These are phyloP conservation scores for Myrmecobius fasciatus DNA, from an alignment of 2,113 vertebrate genomes.

Conservation along the genomic window DNA sequence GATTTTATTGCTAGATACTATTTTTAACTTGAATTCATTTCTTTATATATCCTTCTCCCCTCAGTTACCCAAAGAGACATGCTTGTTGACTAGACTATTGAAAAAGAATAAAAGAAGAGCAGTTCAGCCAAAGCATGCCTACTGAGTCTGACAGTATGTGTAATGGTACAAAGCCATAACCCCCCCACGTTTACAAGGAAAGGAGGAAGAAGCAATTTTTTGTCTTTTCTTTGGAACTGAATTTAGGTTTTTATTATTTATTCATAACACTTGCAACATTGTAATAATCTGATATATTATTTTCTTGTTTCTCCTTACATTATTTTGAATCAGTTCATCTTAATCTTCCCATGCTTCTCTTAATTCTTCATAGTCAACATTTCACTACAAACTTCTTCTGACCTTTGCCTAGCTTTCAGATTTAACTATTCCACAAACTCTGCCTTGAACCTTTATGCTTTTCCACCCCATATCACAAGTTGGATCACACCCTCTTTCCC, in stretches of 20 bases:
- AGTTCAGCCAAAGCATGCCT: not conserved
- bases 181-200: not conserved
- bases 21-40: not conserved
- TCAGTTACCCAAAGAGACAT: not conserved
- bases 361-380: not conserved
- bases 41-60: not conserved
- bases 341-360: not conserved
- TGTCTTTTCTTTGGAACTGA: not conserved
- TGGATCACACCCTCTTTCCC: not conserved
- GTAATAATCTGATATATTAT: not conserved
- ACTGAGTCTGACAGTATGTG: not conserved
- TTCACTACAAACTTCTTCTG: not conserved
- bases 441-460: not conserved
- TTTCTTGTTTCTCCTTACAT: not conserved
- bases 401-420: not conserved
- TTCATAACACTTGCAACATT: not conserved
- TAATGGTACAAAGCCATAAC: not conserved
- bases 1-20: conserved; percentile 10
- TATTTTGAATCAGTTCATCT: not conserved
- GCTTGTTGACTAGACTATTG: not conserved
- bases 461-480: not conserved
- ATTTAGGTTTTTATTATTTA: not conserved
- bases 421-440: not conserved
- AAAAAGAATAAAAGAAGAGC: not conserved
- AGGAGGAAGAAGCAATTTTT: not conserved